Base-by-base conservation (phyloP, 1,140 invertebrate genomes). In the Drosophila seguyi region DNA sequence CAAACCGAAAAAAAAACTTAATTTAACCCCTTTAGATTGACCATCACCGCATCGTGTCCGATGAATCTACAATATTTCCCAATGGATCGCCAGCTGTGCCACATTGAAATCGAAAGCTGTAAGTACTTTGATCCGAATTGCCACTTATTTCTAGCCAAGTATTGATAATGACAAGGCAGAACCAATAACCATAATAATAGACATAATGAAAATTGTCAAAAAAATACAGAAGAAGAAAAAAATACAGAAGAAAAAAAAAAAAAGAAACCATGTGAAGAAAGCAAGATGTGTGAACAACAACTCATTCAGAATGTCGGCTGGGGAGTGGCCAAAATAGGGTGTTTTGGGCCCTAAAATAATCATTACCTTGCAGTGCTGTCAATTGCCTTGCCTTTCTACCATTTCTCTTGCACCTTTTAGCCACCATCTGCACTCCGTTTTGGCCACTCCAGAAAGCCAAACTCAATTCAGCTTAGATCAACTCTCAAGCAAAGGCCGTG, bases 21-120 rank as follows among this genome's bases (percentile, higher is more conserved):
- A 59, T 60, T 31, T 61, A 53, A 67, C 27, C 22, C 58, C 41
- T 58, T 34, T 61, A 98, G 98, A 94, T 95, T 99, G 94, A 99
- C 98, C 80, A 98, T 99, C 91, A 99, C 98, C 66, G 98, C 98
- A 80, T 98, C 98, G 83, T 99, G 98, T 95, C 98, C 98, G 29
- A 99, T 99, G 98, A 98, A 99, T 94, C 95, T 99, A 69, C 97
- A 98, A 93, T 98, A 98, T 94, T 99, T 99, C 94, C 98, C 98
- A 7, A 98, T 99, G 97, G 98, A 99, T 93, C 96, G 98, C 92
- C 98, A 99, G 93, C 94, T 98, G 76, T 99, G 98, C 94, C 97
- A 98, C 93, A 98, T 99, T 91, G 98, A 99, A 95, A 98, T 99
- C 82, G 98, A 99, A 95, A 98, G 98, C 94, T 99, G 98, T 98